Conservation (phyloP, 2,113 vertebrate genomes). For the Nesoenas mayeri region DNA sequence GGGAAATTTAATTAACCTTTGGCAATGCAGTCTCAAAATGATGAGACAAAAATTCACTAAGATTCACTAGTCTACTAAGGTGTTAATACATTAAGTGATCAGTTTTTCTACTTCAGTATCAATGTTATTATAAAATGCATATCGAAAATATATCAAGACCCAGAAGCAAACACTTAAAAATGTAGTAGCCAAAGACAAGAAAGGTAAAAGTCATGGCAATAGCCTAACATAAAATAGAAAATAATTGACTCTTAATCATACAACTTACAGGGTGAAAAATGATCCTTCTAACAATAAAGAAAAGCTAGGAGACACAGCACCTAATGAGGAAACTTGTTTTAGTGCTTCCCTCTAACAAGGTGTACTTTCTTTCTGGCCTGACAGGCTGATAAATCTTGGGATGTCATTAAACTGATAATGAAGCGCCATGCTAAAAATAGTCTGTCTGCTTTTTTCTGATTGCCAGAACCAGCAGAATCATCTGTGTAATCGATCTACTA, state of each 20-base stretch:
- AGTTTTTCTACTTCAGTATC: neutral
- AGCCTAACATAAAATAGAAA: neutral
- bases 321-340: slow-evolving; percentile 1
- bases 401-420: slow-evolving; percentile 19
- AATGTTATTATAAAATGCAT: neutral
- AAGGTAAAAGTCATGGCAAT: neutral
- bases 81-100: neutral
- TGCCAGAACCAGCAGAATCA: neutral
- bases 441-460: neutral
- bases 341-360: neutral
- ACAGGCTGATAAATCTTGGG: neutral
- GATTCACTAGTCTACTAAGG: neutral
- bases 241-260: neutral
- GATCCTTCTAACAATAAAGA: neutral
- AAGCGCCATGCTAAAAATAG: neutral
- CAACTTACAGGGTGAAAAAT: neutral
- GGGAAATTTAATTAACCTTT: slow-evolving; percentile 7
- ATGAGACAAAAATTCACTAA: neutral
- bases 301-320: neutral
- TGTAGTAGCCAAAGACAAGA: neutral
- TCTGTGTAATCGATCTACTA: neutral
- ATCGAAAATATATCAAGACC: neutral
- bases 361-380: neutral
- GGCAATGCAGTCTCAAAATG: neutral
- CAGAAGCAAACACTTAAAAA: neutral